Evolutionary conservation across 2,888 invertebrate genomes (phyloP).

Genomic region (Spodoptera picta): DNA sequence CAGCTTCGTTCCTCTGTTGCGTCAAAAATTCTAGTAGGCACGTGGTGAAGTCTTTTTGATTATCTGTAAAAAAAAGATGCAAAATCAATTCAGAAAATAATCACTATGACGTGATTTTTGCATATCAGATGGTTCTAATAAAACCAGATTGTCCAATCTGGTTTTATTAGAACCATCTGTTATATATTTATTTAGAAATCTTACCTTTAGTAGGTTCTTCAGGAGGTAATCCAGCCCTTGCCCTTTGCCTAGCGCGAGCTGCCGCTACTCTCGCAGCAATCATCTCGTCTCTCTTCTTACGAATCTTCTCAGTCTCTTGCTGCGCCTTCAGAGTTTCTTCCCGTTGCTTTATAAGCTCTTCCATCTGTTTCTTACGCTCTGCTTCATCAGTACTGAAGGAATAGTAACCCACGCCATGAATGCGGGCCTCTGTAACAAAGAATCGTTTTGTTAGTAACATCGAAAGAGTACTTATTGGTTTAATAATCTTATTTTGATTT

Average conservation of each 20-base stretch:
- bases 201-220: conserved; percentile 86
- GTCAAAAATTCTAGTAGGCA: conserved; percentile 82
- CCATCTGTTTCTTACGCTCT: conserved; percentile 94
- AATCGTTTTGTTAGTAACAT: background rate
- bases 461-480: background rate
- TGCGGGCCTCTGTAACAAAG: conserved; percentile 92
- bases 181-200: conserved; percentile 5
- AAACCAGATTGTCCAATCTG: too few species aligned
- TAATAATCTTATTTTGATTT: too few species aligned
- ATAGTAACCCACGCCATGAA: conserved; percentile 97
- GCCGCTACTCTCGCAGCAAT: conserved; percentile 92
- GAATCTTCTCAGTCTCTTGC: conserved; percentile 89
- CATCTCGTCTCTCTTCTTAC: conserved; percentile 90
- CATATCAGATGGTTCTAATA: too few species aligned
- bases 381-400: conserved; percentile 96
- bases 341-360: conserved; percentile 91
- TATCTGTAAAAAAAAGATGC: conserved; percentile 65
- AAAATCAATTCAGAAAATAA: too few species aligned
- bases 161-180: too few species aligned
- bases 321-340: conserved; percentile 92
- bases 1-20: conserved; percentile 84
- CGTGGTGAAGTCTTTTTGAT: conserved; percentile 78
- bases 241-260: conserved; percentile 92
- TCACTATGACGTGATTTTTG: too few species aligned
- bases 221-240: conserved; percentile 92